phyloP scores from a whole-genome alignment of 2,797 vertebrate genomes.

The Sorex maritimensis region DNA sequence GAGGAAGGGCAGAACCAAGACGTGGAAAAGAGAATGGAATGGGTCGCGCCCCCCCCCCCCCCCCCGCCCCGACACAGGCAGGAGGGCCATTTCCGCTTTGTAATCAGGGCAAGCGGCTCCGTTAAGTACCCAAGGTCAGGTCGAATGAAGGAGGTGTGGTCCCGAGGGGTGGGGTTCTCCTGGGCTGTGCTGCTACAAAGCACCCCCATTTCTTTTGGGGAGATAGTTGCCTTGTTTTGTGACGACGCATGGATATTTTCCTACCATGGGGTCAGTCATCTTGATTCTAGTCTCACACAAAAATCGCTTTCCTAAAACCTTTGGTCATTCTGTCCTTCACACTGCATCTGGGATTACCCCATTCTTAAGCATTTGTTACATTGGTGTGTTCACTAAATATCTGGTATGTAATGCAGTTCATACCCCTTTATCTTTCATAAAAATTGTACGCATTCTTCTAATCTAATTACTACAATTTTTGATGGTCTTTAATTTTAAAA shows the following conservation, averaged over 20 bases:
- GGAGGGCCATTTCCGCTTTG: neutral
- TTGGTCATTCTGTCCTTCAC: neutral
- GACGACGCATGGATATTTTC: neutral
- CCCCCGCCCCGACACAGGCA: neutral
- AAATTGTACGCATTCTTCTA: neutral
- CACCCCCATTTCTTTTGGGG: neutral
- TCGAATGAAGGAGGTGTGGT: neutral
- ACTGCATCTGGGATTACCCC: no score
- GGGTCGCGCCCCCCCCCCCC: no score
- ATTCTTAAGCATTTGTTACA: neutral
- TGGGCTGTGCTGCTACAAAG: neutral
- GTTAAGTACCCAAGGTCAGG: neutral
- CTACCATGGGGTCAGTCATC: neutral
- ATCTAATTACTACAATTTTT: neutral
- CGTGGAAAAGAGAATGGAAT: neutral
- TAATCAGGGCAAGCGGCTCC: neutral
- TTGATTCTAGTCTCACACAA: neutral
- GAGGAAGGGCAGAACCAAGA: neutral
- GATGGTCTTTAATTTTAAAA: neutral
- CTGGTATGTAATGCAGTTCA: neutral
- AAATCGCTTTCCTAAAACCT: neutral
- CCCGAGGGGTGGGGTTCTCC: neutral
- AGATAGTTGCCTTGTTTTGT: neutral
- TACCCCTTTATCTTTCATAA: neutral
- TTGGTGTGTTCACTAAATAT: neutral